Percentiles rank a stretch among this genome's conserved stretches.
Conservation (phyloP, 2,888 invertebrate genomes). For the Hirtodrosophila histrioides region DNA sequence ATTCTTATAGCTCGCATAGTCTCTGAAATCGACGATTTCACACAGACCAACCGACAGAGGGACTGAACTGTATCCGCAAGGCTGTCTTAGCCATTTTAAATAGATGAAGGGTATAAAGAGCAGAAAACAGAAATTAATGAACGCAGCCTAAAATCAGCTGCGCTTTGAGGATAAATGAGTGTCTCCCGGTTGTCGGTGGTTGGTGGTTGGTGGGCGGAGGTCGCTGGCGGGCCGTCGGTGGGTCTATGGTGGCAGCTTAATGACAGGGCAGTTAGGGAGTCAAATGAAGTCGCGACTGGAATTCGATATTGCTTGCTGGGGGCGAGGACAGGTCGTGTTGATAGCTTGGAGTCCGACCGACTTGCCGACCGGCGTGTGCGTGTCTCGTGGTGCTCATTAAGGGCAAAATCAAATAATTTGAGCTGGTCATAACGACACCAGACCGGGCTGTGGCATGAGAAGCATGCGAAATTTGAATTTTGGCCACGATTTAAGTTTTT, state of each 20-base stretch:
- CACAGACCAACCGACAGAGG: too few relatives aligned
- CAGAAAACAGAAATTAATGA: slow-evolving; percentile 65
- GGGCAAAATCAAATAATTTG: slow-evolving; percentile 47
- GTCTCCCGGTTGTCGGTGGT: slow-evolving; percentile 19
- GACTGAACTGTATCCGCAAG: too few relatives aligned
- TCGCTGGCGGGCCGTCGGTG: not conserved
- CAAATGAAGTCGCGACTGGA: slow-evolving; percentile 74
- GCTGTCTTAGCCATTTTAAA: too few relatives aligned
- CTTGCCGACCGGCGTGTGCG: slow-evolving; percentile 10
- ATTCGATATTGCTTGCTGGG: slow-evolving; percentile 57
- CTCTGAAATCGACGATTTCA: too few relatives aligned
- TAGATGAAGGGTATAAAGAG: not conserved
- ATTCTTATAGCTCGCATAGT: too few relatives aligned
- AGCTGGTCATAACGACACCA: slow-evolving; percentile 4
- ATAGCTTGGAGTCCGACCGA: slow-evolving; percentile 16
- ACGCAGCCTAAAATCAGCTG: slow-evolving; percentile 48
- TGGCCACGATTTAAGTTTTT: not conserved
- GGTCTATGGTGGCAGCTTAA: slow-evolving; percentile 40
- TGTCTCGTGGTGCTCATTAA: slow-evolving; percentile 25
- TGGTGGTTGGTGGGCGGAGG: not conserved
- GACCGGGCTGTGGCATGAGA: not conserved
- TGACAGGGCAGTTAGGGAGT: slow-evolving; percentile 68
- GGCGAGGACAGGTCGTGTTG: slow-evolving; percentile 15
- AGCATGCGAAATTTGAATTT: slow-evolving; percentile 13
- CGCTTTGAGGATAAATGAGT: slow-evolving; percentile 56